phyloP scores from a whole-genome alignment of 2,113 vertebrate genomes.

The Tiliqua scincoides region DNA sequence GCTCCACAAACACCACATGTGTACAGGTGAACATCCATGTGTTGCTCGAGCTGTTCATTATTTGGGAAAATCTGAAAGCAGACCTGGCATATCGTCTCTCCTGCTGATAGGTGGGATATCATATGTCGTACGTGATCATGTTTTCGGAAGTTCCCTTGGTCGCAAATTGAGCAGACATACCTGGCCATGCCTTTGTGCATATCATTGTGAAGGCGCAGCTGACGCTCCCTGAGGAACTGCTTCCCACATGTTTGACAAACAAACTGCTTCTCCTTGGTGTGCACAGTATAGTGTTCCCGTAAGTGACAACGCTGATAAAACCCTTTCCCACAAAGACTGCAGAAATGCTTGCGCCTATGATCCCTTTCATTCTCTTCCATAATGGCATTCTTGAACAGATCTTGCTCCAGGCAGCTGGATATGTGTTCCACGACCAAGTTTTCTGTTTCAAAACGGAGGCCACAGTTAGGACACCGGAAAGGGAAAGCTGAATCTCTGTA shows the following conservation, averaged over 20 bases:
- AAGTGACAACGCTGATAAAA: constrained; percentile 99
- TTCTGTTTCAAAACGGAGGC: constrained; percentile 90
- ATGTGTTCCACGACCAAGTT: constrained; percentile 91
- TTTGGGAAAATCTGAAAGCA: constrained; percentile 98
- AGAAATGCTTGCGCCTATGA: constrained; percentile 96
- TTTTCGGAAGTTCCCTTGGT: constrained; percentile 98
- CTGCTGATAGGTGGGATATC: constrained; percentile 96
- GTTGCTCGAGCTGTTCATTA: constrained; percentile 93
- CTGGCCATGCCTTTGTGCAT: constrained; percentile 99
- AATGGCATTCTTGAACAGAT: constrained; percentile 85
- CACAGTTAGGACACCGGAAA: constrained; percentile 91
- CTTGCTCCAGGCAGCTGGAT: constrained; percentile 89
- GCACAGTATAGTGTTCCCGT: constrained; percentile 97
- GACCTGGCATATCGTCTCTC: constrained; percentile 98
- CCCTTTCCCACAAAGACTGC: constrained; percentile 95
- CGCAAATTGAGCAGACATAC: constrained; percentile 96
- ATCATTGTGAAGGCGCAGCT: constrained; percentile 96
- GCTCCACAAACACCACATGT: constrained; percentile 97
- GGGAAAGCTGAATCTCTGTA: constrained; percentile 84
- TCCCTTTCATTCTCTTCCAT: constrained; percentile 88
- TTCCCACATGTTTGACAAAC: constrained; percentile 97
- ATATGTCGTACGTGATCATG: constrained; percentile 99
- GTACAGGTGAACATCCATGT: constrained; percentile 98
- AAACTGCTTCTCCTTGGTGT: constrained; percentile 99
- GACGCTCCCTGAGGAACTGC: constrained; percentile 95